phyloP scores from a whole-genome alignment of 1,140 invertebrate genomes.

The Metaphire vulgaris region DNA sequence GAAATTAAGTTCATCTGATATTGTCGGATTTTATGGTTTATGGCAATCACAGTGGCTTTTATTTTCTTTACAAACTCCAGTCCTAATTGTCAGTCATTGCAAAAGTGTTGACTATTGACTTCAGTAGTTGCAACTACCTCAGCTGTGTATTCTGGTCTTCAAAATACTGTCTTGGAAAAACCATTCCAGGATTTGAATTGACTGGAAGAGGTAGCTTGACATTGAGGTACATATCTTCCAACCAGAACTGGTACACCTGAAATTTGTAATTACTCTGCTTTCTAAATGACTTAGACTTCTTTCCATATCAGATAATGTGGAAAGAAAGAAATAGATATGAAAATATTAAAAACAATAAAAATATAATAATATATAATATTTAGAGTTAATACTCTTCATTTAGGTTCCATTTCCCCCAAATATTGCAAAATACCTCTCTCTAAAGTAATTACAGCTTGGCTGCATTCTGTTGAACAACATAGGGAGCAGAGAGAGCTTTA shows the following conservation, averaged over 20 bases:
- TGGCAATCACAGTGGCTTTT: no score
- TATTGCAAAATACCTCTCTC: background rate
- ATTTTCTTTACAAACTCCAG: no score
- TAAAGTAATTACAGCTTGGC: no score
- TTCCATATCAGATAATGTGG: background rate
- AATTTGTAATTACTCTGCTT: background rate
- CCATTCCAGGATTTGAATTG: slow-evolving; percentile 94
- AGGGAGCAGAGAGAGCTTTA: no score
- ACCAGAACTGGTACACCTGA: slow-evolving; percentile 92
- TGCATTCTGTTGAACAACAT: no score
- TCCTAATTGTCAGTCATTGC: no score
- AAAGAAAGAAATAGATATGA: background rate
- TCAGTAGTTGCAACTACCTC: no score
- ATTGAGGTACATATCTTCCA: slow-evolving; percentile 95
- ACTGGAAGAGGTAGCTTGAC: slow-evolving; percentile 79
- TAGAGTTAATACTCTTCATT: background rate
- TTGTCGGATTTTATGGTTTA: no score
- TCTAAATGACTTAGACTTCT: background rate
- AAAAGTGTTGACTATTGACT: no score
- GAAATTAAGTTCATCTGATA: no score
- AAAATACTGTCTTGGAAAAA: slow-evolving; percentile 79
- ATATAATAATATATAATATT: background rate
- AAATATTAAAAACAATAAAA: slow-evolving; percentile 37
- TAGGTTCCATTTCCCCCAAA: background rate
- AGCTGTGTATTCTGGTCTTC: slow-evolving; percentile 50